These are phyloP conservation scores for Nesogale talazaci DNA, from an alignment of 2,113 vertebrate genomes.

Conservation along the genomic window DNA sequence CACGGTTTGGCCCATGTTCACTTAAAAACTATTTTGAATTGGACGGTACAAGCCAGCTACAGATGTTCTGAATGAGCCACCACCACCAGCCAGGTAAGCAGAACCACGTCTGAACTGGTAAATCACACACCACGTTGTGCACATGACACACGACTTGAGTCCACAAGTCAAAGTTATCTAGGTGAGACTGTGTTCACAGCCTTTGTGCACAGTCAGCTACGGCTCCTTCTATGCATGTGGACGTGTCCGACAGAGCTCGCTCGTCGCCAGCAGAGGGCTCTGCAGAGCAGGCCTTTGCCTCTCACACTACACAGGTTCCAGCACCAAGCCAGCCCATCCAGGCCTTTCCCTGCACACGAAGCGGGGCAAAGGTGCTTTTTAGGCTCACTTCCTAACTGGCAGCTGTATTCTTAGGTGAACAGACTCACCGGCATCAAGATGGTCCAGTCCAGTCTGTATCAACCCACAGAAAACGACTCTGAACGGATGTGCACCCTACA, in stretches of 20 bases:
- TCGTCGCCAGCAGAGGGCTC: slow-evolving; percentile 63
- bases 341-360: background rate
- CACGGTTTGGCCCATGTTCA: background rate
- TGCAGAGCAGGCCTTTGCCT: slow-evolving; percentile 1
- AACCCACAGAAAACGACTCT: slow-evolving; percentile 8
- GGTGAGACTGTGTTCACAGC: background rate
- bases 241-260: background rate
- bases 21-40: background rate
- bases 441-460: background rate
- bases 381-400: background rate
- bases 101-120: background rate
- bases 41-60: background rate
- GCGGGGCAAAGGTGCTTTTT: background rate
- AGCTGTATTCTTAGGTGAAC: background rate
- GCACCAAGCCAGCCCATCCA: background rate
- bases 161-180: background rate
- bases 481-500: slow-evolving; percentile 10
- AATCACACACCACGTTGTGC: background rate
- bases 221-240: background rate
- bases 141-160: background rate
- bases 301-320: background rate
- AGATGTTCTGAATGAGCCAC: slow-evolving; percentile 38
- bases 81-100: background rate
- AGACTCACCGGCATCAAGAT: background rate
- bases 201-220: background rate